These are phyloP conservation scores for Rhinogobius similis DNA, from an alignment of 2,113 vertebrate species.

Conservation along the genomic window DNA sequence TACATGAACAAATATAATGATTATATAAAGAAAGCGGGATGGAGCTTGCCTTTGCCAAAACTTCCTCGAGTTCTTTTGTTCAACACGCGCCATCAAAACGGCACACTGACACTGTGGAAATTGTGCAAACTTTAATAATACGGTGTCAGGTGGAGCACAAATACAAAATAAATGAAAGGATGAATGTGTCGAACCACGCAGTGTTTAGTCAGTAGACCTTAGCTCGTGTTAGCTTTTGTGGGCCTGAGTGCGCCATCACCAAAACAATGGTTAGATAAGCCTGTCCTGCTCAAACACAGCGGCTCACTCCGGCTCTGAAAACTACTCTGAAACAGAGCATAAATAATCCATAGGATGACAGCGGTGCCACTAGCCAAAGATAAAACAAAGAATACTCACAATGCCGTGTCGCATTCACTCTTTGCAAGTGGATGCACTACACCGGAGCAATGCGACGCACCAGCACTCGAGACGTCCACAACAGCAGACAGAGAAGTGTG, in stretches of 20 bases:
- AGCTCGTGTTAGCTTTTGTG: slow-evolving; percentile 57
- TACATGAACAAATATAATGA: neutral
- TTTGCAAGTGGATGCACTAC: slow-evolving; percentile 12
- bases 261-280: slow-evolving; percentile 62
- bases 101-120: neutral
- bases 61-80: neutral
- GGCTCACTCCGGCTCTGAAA: neutral
- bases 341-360: neutral
- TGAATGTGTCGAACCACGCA: neutral
- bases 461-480: neutral
- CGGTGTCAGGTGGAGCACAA: neutral
- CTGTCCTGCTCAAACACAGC: slow-evolving; percentile 5
- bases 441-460: slow-evolving; percentile 39
- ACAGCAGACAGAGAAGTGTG: neutral
- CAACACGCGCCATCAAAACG: neutral
- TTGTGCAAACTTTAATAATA: neutral
- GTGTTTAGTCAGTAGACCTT: slow-evolving; percentile 1
- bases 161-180: accelerated
- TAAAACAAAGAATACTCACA: slow-evolving; percentile 50
- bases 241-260: slow-evolving; percentile 75
- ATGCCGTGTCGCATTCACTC: slow-evolving; percentile 56
- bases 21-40: neutral
- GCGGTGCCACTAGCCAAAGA: neutral
- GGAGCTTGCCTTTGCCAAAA: neutral
- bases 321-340: neutral